Evolutionary conservation across 2,888 invertebrate genomes (phyloP), one percentile per base, ranked within the genome.

Genomic region (Andrena trimmerana): DNA sequence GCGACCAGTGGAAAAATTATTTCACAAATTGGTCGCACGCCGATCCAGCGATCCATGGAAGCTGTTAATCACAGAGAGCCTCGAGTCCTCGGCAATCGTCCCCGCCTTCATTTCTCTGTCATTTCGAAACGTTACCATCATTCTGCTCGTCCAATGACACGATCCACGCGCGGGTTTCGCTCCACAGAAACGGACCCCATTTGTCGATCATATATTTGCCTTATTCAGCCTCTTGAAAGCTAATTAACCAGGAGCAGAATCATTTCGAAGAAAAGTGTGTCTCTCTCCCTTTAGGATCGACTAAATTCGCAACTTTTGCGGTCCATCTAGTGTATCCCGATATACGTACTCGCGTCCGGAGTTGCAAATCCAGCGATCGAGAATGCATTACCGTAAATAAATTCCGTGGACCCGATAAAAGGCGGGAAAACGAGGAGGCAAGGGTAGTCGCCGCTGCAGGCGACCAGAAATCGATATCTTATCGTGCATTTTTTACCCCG

Each of bases 1-100:
- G 73, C 54, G 73, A 76, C 29, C 80, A 36, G 16, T 31, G 78
- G 50, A 78, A 80, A 82, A 88, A 84, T 82, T 50, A 83, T 87
- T 87, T 80, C 81, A 62, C 78, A 82, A 75, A 87, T 87, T 84
- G 77, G 33, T 59, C 78, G 60, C 31, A 68, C 66, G 48, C 27
- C 57, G 57, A 57, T 77, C 72, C 75, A 79, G 13, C 74, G 70
- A 80, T 85, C 63, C 57, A 72, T 71, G 60, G 60, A 70, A 63
- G 77, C 81, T 76, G 84, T 87, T 87, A 86, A 86, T 87, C 81
- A 86, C 80, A 84, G 78, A 71, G 81, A 16, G 52, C 27, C 31
- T 29, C 42, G 50, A 24, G 62, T 42, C 66, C 66, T 68, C 73
- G 65, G 65, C 78, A 78, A 85, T 81, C 83, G 81, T 79, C 10